Conservation (phyloP, 2,888 invertebrate genomes). For the Muschampia plurimacula region DNA sequence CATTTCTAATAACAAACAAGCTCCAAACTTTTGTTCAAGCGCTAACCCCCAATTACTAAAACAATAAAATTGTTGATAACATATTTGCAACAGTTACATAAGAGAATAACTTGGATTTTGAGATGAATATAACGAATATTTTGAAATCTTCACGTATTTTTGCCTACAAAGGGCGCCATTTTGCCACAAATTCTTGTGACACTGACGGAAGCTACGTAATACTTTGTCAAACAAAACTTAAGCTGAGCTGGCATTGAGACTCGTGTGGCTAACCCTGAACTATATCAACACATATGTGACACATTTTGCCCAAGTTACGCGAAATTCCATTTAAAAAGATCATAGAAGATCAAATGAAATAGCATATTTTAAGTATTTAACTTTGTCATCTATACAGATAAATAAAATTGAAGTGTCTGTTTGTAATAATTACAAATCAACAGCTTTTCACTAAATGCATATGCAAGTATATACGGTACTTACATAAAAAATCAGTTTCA, state of each 20-base stretch:
- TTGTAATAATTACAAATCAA: too few species aligned
- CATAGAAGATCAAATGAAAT: background rate
- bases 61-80: background rate
- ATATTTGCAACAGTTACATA: background rate
- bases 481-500: too few species aligned
- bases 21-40: background rate
- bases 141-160: constrained; percentile 23
- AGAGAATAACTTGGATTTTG: background rate
- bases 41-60: background rate
- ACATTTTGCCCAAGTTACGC: constrained; percentile 47
- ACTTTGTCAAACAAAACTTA: constrained; percentile 52
- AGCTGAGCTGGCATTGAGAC: constrained; percentile 59
- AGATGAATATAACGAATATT: background rate
- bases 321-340: background rate
- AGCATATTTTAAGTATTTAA: too few species aligned
- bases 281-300: constrained; percentile 54
- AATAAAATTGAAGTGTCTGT: too few species aligned
- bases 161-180: constrained; percentile 23
- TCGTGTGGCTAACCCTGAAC: constrained; percentile 63
- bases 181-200: constrained; percentile 33
- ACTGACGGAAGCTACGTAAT: constrained; percentile 51
- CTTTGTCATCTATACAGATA: too few species aligned
- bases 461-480: too few species aligned
- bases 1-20: too few species aligned
- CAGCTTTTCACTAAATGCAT: too few species aligned